phyloP scores from a whole-genome alignment of 2,113 vertebrate species.

The Cebus imitator region DNA sequence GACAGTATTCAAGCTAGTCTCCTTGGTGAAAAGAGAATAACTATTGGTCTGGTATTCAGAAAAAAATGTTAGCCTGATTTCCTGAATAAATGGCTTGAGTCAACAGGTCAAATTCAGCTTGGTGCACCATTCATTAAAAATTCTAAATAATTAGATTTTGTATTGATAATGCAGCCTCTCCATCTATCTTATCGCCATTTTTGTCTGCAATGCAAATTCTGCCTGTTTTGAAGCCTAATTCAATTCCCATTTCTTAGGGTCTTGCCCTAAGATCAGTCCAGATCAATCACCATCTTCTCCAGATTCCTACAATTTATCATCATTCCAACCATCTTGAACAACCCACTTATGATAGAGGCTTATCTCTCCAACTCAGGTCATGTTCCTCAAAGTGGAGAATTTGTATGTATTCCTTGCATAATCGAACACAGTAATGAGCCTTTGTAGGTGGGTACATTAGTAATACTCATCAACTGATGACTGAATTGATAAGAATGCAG shows the following conservation, averaged over 20 bases:
- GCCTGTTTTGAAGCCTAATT: neutral
- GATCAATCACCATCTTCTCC: neutral
- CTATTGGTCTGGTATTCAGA: neutral
- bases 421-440: neutral
- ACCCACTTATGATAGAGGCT: neutral
- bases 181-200: conserved; percentile 33
- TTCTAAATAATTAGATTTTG: conserved; percentile 59
- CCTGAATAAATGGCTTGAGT: conserved; percentile 47
- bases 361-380: neutral
- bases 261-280: neutral
- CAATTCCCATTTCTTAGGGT: conserved; percentile 20
- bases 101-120: conserved; percentile 30
- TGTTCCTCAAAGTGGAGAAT: neutral
- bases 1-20: neutral
- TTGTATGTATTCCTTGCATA: neutral
- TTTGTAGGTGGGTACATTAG: neutral
- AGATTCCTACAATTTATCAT: neutral
- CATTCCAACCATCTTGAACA: neutral
- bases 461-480: neutral
- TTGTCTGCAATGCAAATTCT: conserved; percentile 18
- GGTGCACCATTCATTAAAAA: conserved; percentile 56
- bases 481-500: neutral
- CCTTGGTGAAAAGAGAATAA: neutral
- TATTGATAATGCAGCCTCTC: conserved; percentile 47
- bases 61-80: neutral